A percentile compares a stretch with the other conserved stretches of the same genome.
Evolutionary conservation across 2,888 invertebrate genomes (phyloP).

Genomic region (Diarsia brunnea): DNA sequence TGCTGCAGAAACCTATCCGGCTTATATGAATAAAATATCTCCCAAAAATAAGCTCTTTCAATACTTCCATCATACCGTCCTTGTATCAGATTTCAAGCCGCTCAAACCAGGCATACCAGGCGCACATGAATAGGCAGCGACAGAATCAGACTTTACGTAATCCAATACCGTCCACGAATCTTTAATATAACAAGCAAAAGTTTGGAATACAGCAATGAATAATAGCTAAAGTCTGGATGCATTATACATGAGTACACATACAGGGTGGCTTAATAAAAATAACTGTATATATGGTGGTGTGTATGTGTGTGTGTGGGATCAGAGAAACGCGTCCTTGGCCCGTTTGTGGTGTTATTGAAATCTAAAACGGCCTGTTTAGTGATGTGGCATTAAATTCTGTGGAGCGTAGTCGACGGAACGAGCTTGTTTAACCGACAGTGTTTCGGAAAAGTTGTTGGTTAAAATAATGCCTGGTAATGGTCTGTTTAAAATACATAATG

Average conservation of each 20-base stretch:
- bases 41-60: constrained; percentile 33
- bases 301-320: constrained; percentile 53
- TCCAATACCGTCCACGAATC: constrained; percentile 67
- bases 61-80: constrained; percentile 14
- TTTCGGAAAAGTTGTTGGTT: constrained; percentile 13
- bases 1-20: background rate
- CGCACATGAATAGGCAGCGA: constrained; percentile 40
- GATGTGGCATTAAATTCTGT: constrained; percentile 43
- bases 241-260: constrained; percentile 67
- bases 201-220: constrained; percentile 60
- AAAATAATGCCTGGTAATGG: constrained; percentile 16
- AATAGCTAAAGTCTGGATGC: constrained; percentile 66
- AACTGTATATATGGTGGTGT: constrained; percentile 24
- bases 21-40: constrained; percentile 21
- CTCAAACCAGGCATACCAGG: constrained; percentile 27
- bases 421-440: constrained; percentile 5
- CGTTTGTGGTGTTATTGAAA: constrained; percentile 60
- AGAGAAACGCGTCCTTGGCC: constrained; percentile 59
- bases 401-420: constrained; percentile 36
- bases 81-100: constrained; percentile 39
- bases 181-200: constrained; percentile 66
- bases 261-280: constrained; percentile 62
- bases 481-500: constrained; percentile 20
- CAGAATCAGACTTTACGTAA: constrained; percentile 62
- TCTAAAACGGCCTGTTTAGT: constrained; percentile 61